Base-by-base conservation (phyloP, 2,797 vertebrate species). In the Epinephelus coioides region DNA sequence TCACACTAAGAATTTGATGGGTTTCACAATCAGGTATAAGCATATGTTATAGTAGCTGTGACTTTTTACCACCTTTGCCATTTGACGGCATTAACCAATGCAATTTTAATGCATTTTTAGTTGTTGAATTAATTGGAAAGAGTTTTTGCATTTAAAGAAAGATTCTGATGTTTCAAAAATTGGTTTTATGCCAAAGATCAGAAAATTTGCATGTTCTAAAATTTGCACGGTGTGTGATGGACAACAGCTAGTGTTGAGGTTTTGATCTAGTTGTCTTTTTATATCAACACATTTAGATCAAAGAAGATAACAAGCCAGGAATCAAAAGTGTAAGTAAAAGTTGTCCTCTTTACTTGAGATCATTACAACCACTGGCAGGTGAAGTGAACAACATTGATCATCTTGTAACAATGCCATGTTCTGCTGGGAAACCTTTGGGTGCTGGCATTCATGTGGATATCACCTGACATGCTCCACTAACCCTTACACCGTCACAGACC, bases 291-390 rank as follows among this genome's bases (percentile, higher is more conserved):
- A 89, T 95, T 94, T 94, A 99, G 98, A 97, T 99, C 90, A 99
- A 99, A 95, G 97, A 98, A 49, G 98, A 98, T 92, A 97, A 96
- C 95, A 97, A 95, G 88, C 90, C 95, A 88, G 90, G 92, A 84
- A 85, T 86, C 81, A 96, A 94, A 94, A 96, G 95, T 95, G 98
- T 99, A 97, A 99, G 98, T 93, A 83, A 56, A 80, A 25, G 10
- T 30, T 46, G 40, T 43, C 8, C 6, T 5, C 62, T 46, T 57
- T 1, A 55, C 21, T 19, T 14, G 17, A 19, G 14, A 27, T 6
- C 34, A 34, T 34, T 34, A 34, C 34, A 34, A 34, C 34, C 34
- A 34, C 34, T 34, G 34, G 34, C 34, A 34, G 34, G 34, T 34
- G 34, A 6, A 34, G 34, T 34, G 34, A 34, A 34, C 34, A 34